Percentiles rank a stretch among this genome's conserved stretches.
phyloP scores from a whole-genome alignment of 2,888 invertebrate species.

The Drosophila neoperkinsi region DNA sequence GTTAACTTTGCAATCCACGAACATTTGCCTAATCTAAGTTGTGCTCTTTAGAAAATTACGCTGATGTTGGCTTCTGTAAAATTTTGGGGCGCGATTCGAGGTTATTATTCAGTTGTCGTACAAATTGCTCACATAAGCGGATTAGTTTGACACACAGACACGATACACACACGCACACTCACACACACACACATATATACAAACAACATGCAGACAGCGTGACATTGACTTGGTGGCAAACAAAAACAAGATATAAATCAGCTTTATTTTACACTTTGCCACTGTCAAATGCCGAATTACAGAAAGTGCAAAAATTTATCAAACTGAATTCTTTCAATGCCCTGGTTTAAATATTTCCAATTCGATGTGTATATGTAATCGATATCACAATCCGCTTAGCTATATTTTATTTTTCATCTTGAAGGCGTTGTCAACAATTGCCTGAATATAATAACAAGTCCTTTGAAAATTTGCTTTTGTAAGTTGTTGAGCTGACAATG shows the following conservation, averaged over 20 bases:
- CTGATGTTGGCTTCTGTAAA: slow-evolving; percentile 39
- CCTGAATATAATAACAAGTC: slow-evolving; percentile 7
- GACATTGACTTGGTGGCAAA: slow-evolving; percentile 22
- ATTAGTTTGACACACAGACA: slow-evolving; percentile 56
- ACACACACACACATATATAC: neutral
- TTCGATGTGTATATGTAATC: slow-evolving; percentile 41
- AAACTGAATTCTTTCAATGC: slow-evolving; percentile 15
- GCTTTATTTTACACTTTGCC: slow-evolving; percentile 60
- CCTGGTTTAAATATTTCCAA: slow-evolving; percentile 16
- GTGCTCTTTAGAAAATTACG: slow-evolving; percentile 41
- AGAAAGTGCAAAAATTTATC: slow-evolving; percentile 23
- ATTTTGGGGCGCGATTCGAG: slow-evolving; percentile 26
- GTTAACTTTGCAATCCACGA: slow-evolving; percentile 35
- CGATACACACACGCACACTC: neutral
- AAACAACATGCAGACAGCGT: neutral
- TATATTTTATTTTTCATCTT: slow-evolving; percentile 38
- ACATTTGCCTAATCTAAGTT: slow-evolving; percentile 57
- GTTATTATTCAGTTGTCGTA: slow-evolving; percentile 73
- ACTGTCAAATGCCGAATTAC: slow-evolving; percentile 17
- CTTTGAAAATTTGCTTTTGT: neutral
- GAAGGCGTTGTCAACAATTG: slow-evolving; percentile 23
- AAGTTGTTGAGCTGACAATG: slow-evolving; percentile 6
- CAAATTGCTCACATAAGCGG: slow-evolving; percentile 69
- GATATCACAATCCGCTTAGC: slow-evolving; percentile 58
- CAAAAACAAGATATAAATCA: slow-evolving; percentile 61